These are phyloP conservation scores for Tauraco hartlaubi DNA, from an alignment of 2,797 vertebrate genomes.

Conservation along the genomic window DNA sequence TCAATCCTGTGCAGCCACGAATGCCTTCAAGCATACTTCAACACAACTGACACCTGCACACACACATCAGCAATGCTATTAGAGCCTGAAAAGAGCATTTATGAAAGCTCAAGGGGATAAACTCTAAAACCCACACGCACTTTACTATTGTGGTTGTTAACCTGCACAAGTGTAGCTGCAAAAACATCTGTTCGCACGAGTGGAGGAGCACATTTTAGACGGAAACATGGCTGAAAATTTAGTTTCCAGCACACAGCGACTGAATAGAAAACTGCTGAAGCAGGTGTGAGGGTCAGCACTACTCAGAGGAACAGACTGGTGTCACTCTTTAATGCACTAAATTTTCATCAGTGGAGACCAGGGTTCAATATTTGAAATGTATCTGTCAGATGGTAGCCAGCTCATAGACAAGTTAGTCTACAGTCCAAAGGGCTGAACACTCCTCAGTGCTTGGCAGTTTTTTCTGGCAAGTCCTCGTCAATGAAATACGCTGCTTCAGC, in stretches of 20 bases:
- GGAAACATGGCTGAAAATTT: neutral
- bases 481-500: neutral
- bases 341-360: neutral
- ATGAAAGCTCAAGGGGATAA: slow-evolving; percentile 46
- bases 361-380: neutral
- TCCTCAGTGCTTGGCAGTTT: neutral
- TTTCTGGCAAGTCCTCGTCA: neutral
- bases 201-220: neutral
- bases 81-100: slow-evolving; percentile 50
- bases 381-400: neutral
- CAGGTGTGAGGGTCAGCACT: slow-evolving; percentile 14
- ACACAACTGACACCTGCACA: slow-evolving; percentile 44
- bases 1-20: slow-evolving; percentile 8
- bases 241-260: neutral
- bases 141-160: slow-evolving; percentile 50
- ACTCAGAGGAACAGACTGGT: slow-evolving; percentile 5
- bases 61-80: slow-evolving; percentile 4
- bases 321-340: neutral
- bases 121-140: slow-evolving; percentile 40
- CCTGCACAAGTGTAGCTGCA: slow-evolving; percentile 31
- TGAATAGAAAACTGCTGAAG: neutral
- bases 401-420: neutral
- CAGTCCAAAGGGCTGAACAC: neutral
- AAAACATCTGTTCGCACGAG: slow-evolving; percentile 14
- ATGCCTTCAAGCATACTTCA: slow-evolving; percentile 20